These are phyloP conservation scores for Orchesella flavescens DNA, from an alignment of 2,888 invertebrate genomes.

Conservation along the genomic window DNA sequence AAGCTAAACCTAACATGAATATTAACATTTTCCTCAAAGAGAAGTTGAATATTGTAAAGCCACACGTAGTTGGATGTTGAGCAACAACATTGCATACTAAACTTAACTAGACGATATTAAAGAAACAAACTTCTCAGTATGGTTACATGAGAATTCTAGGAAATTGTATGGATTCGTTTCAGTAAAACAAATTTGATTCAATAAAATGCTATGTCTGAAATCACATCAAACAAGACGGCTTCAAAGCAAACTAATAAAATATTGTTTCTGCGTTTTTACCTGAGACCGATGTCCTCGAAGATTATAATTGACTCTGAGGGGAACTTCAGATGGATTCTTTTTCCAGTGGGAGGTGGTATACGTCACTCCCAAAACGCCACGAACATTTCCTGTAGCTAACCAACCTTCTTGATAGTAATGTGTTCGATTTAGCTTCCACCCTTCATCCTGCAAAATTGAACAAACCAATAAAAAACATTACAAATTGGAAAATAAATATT, in stretches of 20 bases:
- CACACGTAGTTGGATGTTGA: no score
- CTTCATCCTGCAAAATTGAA: constrained; percentile 87
- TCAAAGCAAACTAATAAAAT: constrained; percentile 8
- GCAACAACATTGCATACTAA: no score
- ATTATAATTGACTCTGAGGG: constrained; percentile 95
- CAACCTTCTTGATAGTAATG: constrained; percentile 98
- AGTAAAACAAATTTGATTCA: not conserved
- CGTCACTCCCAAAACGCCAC: constrained; percentile 95
- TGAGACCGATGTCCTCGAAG: constrained; percentile 96
- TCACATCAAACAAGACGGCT: no score
- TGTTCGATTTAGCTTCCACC: constrained; percentile 94
- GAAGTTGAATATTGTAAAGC: no score
- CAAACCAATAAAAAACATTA: no score
- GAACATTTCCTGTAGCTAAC: constrained; percentile 95
- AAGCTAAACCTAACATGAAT: no score
- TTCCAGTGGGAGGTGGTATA: constrained; percentile 96
- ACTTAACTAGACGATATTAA: no score
- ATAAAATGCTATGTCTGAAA: no score
- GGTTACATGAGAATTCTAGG: not conserved
- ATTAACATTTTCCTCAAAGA: no score
- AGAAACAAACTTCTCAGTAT: no score
- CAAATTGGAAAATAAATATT: no score
- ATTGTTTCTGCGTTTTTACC: constrained; percentile 79
- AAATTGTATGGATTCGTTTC: not conserved
- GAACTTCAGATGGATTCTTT: constrained; percentile 86